phyloP scores from a whole-genome alignment of 2,888 invertebrate genomes.

The Busseola fusca region DNA sequence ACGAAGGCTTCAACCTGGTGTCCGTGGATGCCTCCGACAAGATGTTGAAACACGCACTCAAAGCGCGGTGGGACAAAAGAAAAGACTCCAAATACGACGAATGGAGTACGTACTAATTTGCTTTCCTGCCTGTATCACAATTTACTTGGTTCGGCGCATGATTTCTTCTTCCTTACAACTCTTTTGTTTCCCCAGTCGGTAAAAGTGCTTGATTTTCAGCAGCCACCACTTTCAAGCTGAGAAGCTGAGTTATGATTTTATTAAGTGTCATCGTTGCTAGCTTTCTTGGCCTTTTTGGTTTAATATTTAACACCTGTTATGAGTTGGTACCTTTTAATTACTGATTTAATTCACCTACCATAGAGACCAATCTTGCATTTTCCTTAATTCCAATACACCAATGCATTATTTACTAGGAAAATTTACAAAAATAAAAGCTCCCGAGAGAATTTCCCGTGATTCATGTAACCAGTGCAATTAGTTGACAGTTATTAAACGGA shows the following conservation, averaged over 20 bases:
- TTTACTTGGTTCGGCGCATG: too few relatives aligned
- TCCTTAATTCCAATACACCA: constrained; percentile 10
- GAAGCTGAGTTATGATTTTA: too few relatives aligned
- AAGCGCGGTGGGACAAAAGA: constrained; percentile 95
- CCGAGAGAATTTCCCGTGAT: constrained; percentile 41
- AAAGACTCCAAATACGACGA: constrained; percentile 94
- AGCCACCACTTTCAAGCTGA: too few relatives aligned
- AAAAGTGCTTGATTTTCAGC: too few relatives aligned
- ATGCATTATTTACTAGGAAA: constrained; percentile 41
- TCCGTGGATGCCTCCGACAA: constrained; percentile 97
- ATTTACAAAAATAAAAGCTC: constrained; percentile 17
- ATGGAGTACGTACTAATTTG: constrained; percentile 91
- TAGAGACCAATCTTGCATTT: background rate
- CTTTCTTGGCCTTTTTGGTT: too few relatives aligned
- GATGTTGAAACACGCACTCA: constrained; percentile 96
- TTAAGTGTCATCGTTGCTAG: too few relatives aligned
- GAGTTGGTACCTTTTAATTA: background rate
- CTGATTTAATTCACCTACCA: background rate
- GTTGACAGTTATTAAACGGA: background rate
- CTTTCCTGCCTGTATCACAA: too few relatives aligned
- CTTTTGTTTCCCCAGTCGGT: too few relatives aligned
- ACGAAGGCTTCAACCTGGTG: constrained; percentile 95
- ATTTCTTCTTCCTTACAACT: too few relatives aligned
- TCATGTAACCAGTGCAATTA: constrained; percentile 17
- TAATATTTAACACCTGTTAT: background rate